phyloP scores from a whole-genome alignment of 1,140 invertebrate genomes.

The Oreohelix idahoensis region DNA sequence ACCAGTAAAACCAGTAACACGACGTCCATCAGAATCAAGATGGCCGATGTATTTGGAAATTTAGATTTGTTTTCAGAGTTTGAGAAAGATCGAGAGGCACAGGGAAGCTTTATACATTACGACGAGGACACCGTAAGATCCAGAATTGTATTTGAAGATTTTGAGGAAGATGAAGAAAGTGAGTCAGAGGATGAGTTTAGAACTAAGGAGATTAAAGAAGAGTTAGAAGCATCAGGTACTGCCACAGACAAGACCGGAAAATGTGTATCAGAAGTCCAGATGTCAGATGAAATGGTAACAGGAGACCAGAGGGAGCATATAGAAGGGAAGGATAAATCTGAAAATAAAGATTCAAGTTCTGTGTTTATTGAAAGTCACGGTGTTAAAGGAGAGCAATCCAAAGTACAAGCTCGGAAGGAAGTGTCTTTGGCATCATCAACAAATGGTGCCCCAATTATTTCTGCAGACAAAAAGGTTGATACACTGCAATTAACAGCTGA shows the following conservation, averaged over 20 bases:
- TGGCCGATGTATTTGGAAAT: conserved; percentile 65
- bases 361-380: not conserved
- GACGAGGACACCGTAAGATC: conserved; percentile 54
- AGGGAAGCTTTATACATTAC: conserved; percentile 57
- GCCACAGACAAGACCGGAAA: not conserved
- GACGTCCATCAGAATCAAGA: conserved; percentile 25
- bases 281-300: not conserved
- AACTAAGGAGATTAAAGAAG: not conserved
- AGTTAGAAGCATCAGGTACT: not conserved
- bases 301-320: not conserved
- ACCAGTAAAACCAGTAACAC: not conserved
- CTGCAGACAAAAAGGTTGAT: not conserved
- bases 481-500: not conserved
- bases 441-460: not conserved
- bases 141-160: conserved; percentile 58
- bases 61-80: conserved; percentile 66
- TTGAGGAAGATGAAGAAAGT: conserved; percentile 48
- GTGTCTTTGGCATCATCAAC: not conserved
- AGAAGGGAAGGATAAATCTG: not conserved
- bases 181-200: conserved; percentile 45
- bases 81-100: conserved; percentile 61
- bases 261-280: not conserved
- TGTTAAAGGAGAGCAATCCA: not conserved
- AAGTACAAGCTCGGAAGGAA: not conserved
- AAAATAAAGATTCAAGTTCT: not conserved